Evolutionary conservation across 37 sponge, comb jelly and placozoan species (phyloP).

Genomic region (Halisarca cf. caerulea): DNA sequence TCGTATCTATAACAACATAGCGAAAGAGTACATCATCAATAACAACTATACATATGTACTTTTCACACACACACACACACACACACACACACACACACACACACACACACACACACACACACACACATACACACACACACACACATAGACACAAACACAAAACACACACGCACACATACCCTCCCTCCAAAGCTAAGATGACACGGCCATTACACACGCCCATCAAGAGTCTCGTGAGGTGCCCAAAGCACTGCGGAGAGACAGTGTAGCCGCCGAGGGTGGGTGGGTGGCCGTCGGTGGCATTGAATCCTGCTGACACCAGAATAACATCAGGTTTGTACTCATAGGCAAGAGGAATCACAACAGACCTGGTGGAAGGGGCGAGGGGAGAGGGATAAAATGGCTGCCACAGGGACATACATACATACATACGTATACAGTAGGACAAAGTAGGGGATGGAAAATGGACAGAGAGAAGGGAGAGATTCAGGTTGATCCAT

Average conservation of each 20-base stretch:
- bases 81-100: neutral
- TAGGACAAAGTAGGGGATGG: no score
- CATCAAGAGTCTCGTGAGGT: constrained; percentile 84
- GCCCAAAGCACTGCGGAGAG: constrained; percentile 83
- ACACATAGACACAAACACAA: neutral
- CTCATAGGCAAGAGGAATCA: constrained; percentile 70
- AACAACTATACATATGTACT: constrained; percentile 3
- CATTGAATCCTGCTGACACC: constrained; percentile 93
- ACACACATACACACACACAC: neutral
- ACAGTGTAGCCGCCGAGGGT: constrained; percentile 86
- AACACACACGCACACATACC: constrained; percentile 46
- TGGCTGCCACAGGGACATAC: neutral
- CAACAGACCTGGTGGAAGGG: constrained; percentile 54
- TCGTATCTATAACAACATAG: constrained; percentile 59
- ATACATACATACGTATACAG: neutral
- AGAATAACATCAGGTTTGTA: constrained; percentile 86
- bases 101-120: neutral
- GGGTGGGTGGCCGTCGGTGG: constrained; percentile 80
- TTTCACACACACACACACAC: neutral
- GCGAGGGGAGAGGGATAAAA: neutral
- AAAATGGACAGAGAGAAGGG: no score
- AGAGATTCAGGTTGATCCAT: no score
- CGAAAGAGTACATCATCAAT: neutral
- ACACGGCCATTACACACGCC: constrained; percentile 76
- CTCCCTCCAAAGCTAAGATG: constrained; percentile 92